These are phyloP conservation scores for Amblyopsis hoosieri DNA, from an alignment of 2,797 vertebrate species.

Conservation along the genomic window DNA sequence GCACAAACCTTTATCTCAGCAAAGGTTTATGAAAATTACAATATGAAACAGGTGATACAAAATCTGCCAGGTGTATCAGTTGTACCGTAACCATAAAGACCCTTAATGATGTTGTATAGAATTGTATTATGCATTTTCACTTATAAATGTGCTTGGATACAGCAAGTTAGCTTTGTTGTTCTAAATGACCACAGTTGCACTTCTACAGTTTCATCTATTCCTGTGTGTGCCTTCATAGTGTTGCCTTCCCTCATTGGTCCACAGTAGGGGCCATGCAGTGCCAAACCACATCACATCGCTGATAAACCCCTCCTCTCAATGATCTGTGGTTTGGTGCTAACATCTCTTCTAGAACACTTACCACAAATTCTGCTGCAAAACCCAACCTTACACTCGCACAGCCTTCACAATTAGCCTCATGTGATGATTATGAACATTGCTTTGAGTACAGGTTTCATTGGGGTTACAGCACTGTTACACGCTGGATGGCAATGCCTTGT, in stretches of 20 bases:
- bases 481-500: slow-evolving; percentile 22
- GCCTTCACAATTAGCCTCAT: background rate
- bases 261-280: slow-evolving; percentile 18
- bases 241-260: slow-evolving; percentile 28
- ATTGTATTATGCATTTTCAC: too few relatives aligned
- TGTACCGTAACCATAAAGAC: too few relatives aligned
- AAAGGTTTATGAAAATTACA: too few relatives aligned
- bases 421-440: background rate
- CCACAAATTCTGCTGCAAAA: slow-evolving; percentile 35
- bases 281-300: slow-evolving; percentile 57
- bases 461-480: slow-evolving; percentile 7
- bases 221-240: slow-evolving; percentile 5
- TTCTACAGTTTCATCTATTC: slow-evolving; percentile 26
- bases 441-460: background rate
- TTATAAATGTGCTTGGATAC: too few relatives aligned
- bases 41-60: too few relatives aligned
- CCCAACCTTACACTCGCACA: slow-evolving; percentile 22
- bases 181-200: slow-evolving; percentile 7
- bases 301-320: slow-evolving; percentile 32
- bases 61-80: too few relatives aligned
- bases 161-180: slow-evolving; percentile 2
- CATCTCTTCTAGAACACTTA: slow-evolving; percentile 4
- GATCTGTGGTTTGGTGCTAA: slow-evolving; percentile 21
- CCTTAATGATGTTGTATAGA: too few relatives aligned
- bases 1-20: too few relatives aligned